Conservation (phyloP, 2,888 invertebrate species). For the Lacanobia wlatinum region DNA sequence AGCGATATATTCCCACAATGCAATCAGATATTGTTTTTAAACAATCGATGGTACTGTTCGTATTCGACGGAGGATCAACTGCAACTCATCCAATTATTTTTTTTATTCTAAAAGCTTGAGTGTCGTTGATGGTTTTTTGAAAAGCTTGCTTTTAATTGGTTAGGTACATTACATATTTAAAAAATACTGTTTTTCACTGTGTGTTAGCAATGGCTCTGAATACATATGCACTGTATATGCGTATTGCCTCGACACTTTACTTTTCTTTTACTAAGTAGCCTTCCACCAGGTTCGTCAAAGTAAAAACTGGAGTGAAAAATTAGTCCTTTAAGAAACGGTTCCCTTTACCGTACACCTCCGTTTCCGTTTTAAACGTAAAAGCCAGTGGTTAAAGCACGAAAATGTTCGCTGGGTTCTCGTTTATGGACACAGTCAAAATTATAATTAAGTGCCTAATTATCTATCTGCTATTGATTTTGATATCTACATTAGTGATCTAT, state of each 20-base stretch:
- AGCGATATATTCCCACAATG: conserved; percentile 68
- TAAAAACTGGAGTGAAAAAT: conserved; percentile 76
- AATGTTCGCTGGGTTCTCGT: too few species aligned
- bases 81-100: conserved; percentile 52
- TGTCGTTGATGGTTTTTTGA: conserved; percentile 1
- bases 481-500: too few species aligned
- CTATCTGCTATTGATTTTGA: too few species aligned
- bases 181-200: background rate
- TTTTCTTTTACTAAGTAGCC: conserved; percentile 25
- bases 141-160: conserved; percentile 11
- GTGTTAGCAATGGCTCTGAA: background rate
- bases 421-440: too few species aligned
- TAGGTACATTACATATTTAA: too few species aligned
- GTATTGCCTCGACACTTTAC: background rate
- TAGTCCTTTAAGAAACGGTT: conserved; percentile 75
- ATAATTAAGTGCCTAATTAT: too few species aligned
- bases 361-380: conserved; percentile 18
- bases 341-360: conserved; percentile 64
- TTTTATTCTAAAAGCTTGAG: conserved; percentile 31
- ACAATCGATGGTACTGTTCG: conserved; percentile 61
- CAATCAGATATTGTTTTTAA: conserved; percentile 76
- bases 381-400: background rate
- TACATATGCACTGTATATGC: background rate
- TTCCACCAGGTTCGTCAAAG: conserved; percentile 51
- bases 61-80: conserved; percentile 28